Evolutionary conservation across 2,113 vertebrate genomes (phyloP).

Genomic region (Mormyrus lacerda): DNA sequence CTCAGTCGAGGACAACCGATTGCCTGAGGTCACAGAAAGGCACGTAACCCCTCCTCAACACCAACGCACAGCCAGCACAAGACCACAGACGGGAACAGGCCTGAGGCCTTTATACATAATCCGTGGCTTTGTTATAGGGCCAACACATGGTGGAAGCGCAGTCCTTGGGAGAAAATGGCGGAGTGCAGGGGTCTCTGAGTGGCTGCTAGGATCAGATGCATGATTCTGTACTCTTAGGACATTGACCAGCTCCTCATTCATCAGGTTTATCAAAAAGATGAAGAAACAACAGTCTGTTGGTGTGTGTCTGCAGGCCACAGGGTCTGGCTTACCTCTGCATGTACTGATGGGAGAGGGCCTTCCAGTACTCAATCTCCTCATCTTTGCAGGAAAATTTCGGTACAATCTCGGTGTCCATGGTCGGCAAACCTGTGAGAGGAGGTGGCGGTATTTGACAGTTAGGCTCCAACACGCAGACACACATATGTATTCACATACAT

Average conservation of each 20-base stretch:
- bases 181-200: neutral
- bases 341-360: slow-evolving; percentile 82
- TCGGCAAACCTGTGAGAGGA: slow-evolving; percentile 62
- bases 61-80: neutral
- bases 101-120: neutral
- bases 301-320: neutral
- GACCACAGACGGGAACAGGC: neutral
- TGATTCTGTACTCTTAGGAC: neutral
- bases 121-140: neutral
- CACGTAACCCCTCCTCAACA: neutral
- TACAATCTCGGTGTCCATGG: slow-evolving; percentile 95
- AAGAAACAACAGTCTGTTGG: neutral
- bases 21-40: neutral
- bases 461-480: neutral
- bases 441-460: neutral
- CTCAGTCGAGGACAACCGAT: neutral
- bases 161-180: neutral
- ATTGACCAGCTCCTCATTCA: neutral
- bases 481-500: neutral
- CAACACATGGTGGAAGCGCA: neutral
- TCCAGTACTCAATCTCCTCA: slow-evolving; percentile 94
- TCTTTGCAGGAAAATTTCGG: slow-evolving; percentile 89
- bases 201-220: neutral
- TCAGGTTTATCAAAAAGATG: neutral
- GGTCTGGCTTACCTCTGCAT: slow-evolving; percentile 75